A percentile compares a stretch with the other conserved stretches of the same genome.
These are phyloP conservation scores for Pogonophryne albipinna DNA, from an alignment of 2,797 vertebrate species.

Conservation along the genomic window DNA sequence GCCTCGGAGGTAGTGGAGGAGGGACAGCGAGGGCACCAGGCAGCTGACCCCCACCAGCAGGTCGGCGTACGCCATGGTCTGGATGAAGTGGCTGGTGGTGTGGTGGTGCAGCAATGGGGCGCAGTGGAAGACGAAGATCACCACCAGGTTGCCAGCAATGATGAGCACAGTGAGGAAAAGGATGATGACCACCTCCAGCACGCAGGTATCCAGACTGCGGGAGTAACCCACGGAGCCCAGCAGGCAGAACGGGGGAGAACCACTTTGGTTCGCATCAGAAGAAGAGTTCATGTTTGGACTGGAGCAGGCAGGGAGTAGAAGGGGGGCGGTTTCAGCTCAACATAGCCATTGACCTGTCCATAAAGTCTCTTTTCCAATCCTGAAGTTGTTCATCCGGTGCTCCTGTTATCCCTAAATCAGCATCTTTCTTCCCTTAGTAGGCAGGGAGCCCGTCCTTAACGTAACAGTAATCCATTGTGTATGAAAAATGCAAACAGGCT, in stretches of 20 bases:
- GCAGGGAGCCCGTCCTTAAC: slow-evolving; percentile 16
- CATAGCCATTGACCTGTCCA: slow-evolving; percentile 24
- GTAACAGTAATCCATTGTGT: slow-evolving; percentile 34
- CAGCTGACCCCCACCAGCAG: slow-evolving; percentile 95
- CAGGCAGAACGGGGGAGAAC: slow-evolving; percentile 88
- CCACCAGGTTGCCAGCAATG: slow-evolving; percentile 93
- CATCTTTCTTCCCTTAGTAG: slow-evolving; percentile 26
- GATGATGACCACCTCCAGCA: slow-evolving; percentile 92
- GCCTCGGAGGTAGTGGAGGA: slow-evolving; percentile 88
- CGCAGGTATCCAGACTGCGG: slow-evolving; percentile 89
- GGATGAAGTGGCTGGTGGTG: slow-evolving; percentile 96
- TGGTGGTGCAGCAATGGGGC: slow-evolving; percentile 96
- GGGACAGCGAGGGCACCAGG: slow-evolving; percentile 92
- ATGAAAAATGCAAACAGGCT: slow-evolving; percentile 6
- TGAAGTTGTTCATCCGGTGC: not conserved
- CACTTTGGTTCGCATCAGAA: slow-evolving; percentile 85
- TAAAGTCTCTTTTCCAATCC: slow-evolving; percentile 11
- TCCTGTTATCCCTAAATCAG: slow-evolving; percentile 39
- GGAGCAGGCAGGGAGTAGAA: not conserved
- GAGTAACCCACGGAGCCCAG: slow-evolving; percentile 88
- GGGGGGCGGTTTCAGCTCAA: slow-evolving; percentile 44
- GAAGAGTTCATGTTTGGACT: slow-evolving; percentile 77
- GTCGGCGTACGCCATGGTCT: slow-evolving; percentile 97
- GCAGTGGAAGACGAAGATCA: slow-evolving; percentile 97
- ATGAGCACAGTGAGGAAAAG: slow-evolving; percentile 94